Conservation (phyloP, 2,888 invertebrate species). For the Perithous albicinctus region DNA sequence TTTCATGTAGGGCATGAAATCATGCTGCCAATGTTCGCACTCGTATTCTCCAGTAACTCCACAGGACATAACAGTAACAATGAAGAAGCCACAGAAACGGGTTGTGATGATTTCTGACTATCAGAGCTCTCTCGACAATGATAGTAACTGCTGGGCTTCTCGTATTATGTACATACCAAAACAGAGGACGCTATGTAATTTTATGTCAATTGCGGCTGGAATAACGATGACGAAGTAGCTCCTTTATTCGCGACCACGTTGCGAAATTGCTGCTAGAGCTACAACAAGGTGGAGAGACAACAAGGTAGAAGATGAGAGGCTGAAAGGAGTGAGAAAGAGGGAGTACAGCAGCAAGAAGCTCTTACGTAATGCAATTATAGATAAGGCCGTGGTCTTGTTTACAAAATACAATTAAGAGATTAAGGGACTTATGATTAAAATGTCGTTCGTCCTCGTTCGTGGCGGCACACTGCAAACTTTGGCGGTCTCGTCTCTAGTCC, state of each 20-base stretch:
- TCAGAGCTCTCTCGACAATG: not conserved
- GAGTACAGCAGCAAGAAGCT: slow-evolving; percentile 21
- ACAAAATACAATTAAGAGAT: slow-evolving; percentile 71
- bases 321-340: slow-evolving; percentile 10
- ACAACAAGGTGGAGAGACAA: not conserved
- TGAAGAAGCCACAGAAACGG: not conserved
- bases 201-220: slow-evolving; percentile 28
- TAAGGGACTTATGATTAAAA: slow-evolving; percentile 69
- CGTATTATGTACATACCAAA: not conserved
- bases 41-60: not conserved
- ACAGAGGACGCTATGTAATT: slow-evolving; percentile 11
- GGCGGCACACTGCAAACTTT: slow-evolving; percentile 49
- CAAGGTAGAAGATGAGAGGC: not conserved
- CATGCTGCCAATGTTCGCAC: not conserved
- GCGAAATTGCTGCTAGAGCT: slow-evolving; percentile 29
- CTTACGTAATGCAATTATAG: slow-evolving; percentile 70
- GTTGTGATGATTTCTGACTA: not conserved
- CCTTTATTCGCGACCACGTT: slow-evolving; percentile 49
- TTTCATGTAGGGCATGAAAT: not conserved
- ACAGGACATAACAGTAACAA: not conserved
- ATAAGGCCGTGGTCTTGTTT: slow-evolving; percentile 69
- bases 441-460: slow-evolving; percentile 58
- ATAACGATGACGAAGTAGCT: slow-evolving; percentile 16
- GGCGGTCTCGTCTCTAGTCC: slow-evolving; percentile 31
- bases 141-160: not conserved